A percentile compares a stretch with the other conserved stretches of the same genome.
phyloP scores from a whole-genome alignment of 1,140 invertebrate genomes.

The Brachionus koreanus region DNA sequence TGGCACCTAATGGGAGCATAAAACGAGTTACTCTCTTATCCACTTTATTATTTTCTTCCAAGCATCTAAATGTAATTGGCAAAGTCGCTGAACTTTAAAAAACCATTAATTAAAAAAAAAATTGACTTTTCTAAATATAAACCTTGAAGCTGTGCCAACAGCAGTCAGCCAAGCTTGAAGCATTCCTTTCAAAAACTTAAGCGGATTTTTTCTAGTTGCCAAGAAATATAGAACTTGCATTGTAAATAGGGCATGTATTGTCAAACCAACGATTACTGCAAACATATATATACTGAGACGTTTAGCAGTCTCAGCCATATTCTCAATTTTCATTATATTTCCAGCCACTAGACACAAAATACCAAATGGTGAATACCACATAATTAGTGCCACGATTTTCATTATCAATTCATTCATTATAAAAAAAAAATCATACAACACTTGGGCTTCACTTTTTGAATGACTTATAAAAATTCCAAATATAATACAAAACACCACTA shows the following conservation, averaged over 20 bases:
- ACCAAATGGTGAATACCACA: slow-evolving; percentile 75
- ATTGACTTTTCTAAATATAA: background rate
- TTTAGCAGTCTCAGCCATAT: slow-evolving; percentile 20
- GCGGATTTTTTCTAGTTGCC: slow-evolving; percentile 60
- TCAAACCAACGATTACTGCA: slow-evolving; percentile 71
- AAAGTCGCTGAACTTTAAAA: slow-evolving; percentile 79
- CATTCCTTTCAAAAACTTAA: slow-evolving; percentile 60
- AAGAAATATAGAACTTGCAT: slow-evolving; percentile 66
- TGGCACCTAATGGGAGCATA: slow-evolving; percentile 58
- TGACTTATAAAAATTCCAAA: slow-evolving; percentile 62
- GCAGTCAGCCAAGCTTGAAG: slow-evolving; percentile 63
- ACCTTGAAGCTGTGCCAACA: slow-evolving; percentile 52
- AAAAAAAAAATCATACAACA: slow-evolving; percentile 61
- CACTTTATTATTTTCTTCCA: slow-evolving; percentile 64
- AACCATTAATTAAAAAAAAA: slow-evolving; percentile 50
- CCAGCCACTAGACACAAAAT: slow-evolving; percentile 86
- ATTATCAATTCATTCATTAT: slow-evolving; percentile 61
- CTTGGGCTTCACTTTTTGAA: slow-evolving; percentile 54
- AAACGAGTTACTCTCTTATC: slow-evolving; percentile 50
- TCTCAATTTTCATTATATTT: slow-evolving; percentile 62
- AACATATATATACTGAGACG: slow-evolving; percentile 34
- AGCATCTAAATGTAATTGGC: slow-evolving; percentile 76
- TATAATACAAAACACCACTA: slow-evolving; percentile 61
- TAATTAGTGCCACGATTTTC: slow-evolving; percentile 56
- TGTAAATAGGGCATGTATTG: slow-evolving; percentile 81